phyloP scores from a whole-genome alignment of 2,888 invertebrate species.

The Holacanthella duospinosa region DNA sequence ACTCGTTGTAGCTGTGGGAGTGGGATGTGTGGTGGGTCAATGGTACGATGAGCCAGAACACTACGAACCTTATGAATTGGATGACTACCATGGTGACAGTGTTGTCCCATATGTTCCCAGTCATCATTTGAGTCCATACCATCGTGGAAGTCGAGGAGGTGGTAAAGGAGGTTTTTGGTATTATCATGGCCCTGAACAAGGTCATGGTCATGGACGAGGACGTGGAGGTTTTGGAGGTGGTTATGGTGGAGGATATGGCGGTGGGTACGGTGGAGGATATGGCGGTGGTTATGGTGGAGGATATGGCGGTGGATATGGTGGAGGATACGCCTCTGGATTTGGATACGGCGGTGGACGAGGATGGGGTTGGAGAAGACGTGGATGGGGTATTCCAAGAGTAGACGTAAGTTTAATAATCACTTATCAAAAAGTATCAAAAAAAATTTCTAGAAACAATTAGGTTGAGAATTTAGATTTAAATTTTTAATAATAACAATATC shows the following conservation, averaged over 20 bases:
- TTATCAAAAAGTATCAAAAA: too few species aligned
- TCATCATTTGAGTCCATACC: slow-evolving; percentile 7
- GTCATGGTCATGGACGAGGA: slow-evolving; percentile 5
- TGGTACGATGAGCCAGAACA: neutral
- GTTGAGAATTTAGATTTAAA: too few species aligned
- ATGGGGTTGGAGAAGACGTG: neutral
- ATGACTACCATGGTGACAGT: neutral
- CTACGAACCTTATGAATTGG: neutral
- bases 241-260: slow-evolving; percentile 5
- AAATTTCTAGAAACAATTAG: too few species aligned
- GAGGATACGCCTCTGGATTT: neutral
- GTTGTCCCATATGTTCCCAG: slow-evolving; percentile 7
- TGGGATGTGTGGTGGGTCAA: neutral
- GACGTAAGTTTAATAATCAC: neutral
- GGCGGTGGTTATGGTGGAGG: neutral
- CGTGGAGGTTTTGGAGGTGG: slow-evolving; percentile 1
- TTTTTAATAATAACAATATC: too few species aligned
- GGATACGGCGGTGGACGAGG: neutral
- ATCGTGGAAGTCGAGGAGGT: neutral
- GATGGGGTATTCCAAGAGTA: neutral
- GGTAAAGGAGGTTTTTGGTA: slow-evolving; percentile 5
- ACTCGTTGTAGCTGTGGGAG: neutral
- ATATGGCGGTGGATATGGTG: neutral
- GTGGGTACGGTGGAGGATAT: neutral
- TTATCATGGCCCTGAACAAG: slow-evolving; percentile 4